Evolutionary conservation across 2,888 invertebrate species (phyloP).

Genomic region (Cactoblastis cactorum): DNA sequence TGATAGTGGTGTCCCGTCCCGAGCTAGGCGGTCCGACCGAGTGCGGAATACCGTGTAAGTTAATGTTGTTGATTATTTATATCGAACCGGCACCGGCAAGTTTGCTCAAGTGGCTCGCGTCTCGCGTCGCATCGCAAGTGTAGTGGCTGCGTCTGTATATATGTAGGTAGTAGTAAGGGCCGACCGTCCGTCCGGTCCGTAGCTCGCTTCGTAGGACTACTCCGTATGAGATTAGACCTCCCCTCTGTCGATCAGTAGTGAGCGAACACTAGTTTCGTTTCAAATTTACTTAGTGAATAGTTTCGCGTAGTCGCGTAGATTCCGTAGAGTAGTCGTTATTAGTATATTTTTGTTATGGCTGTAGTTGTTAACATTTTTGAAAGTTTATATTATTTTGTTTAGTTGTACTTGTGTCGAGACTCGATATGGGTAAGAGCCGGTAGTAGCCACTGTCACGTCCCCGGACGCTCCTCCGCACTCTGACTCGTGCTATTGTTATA

Average conservation of each 20-base stretch:
- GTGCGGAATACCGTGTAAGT: constrained; percentile 31
- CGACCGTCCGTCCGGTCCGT: constrained; percentile 33
- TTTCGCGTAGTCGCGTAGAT: constrained; percentile 69
- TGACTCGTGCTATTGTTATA: constrained; percentile 74
- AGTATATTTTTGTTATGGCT: constrained; percentile 78
- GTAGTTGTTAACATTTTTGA: constrained; percentile 77
- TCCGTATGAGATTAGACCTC: constrained; percentile 49
- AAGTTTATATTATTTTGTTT: constrained; percentile 73
- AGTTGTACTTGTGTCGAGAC: constrained; percentile 61
- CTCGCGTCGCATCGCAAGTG: constrained; percentile 55
- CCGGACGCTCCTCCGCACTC: constrained; percentile 51
- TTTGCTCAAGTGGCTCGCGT: constrained; percentile 69
- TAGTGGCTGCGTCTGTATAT: constrained; percentile 68
- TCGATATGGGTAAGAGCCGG: constrained; percentile 55
- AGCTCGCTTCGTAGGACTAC: constrained; percentile 58
- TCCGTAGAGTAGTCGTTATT: constrained; percentile 75
- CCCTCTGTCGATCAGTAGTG: constrained; percentile 61
- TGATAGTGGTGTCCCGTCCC: constrained; percentile 50
- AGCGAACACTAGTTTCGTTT: constrained; percentile 73
- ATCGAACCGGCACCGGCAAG: constrained; percentile 40
- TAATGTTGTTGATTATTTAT: constrained; percentile 49
- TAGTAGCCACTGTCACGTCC: constrained; percentile 31
- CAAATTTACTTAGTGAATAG: constrained; percentile 70
- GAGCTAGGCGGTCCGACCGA: constrained; percentile 33
- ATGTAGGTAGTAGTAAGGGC: constrained; percentile 63